A percentile compares a stretch with the other conserved stretches of the same genome.
These are phyloP conservation scores for Plecotus auritus DNA, from an alignment of 2,113 vertebrate species.

Conservation along the genomic window DNA sequence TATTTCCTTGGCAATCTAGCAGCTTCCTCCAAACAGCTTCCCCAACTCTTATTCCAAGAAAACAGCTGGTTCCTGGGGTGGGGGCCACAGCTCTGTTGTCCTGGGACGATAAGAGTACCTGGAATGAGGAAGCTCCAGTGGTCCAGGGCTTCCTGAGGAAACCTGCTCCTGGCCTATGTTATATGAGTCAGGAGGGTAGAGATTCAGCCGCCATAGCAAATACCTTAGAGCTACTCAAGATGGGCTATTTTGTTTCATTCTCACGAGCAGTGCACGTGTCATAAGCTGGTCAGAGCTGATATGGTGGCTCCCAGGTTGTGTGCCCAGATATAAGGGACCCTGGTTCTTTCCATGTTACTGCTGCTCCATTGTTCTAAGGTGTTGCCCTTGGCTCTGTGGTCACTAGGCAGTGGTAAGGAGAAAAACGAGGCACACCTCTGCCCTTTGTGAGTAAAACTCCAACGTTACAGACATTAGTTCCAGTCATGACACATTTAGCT, in stretches of 20 bases:
- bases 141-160: slow-evolving; percentile 11
- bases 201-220: background rate
- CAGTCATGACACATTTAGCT: background rate
- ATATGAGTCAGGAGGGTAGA: background rate
- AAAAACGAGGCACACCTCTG: background rate
- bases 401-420: background rate
- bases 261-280: background rate
- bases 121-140: background rate
- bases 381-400: background rate
- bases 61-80: background rate
- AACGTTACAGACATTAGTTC: background rate
- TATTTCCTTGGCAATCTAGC: background rate
- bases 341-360: background rate
- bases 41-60: background rate
- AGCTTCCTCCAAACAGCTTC: background rate
- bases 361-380: background rate
- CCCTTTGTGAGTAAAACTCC: background rate
- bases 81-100: background rate
- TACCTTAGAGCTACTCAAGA: background rate
- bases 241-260: background rate
- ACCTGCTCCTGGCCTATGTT: background rate
- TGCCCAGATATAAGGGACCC: no score
- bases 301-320: background rate
- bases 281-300: background rate
- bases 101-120: background rate